Evolutionary conservation across 1,140 invertebrate genomes (phyloP).

Genomic region (Samia ricini): DNA sequence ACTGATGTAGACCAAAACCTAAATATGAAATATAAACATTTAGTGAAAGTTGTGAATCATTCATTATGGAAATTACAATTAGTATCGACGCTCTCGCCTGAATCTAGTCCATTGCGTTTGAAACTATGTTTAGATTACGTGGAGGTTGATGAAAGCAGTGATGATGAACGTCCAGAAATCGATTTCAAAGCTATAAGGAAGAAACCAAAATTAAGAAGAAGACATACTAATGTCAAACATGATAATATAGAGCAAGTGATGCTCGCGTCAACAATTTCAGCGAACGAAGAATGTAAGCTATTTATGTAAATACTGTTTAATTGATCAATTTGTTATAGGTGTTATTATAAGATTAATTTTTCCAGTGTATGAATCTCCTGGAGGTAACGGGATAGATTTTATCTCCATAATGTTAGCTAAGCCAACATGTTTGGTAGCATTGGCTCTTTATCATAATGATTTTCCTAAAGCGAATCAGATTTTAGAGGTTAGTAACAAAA

Average conservation of each 20-base stretch:
- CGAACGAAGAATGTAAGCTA: constrained; percentile 55
- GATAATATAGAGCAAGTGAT: constrained; percentile 52
- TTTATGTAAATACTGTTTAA: neutral
- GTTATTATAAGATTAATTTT: constrained; percentile 14
- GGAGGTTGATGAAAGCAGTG: constrained; percentile 66
- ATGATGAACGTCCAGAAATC: constrained; percentile 59
- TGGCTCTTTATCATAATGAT: constrained; percentile 71
- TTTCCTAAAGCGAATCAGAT: constrained; percentile 74
- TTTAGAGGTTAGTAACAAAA: constrained; percentile 62
- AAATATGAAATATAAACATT: constrained; percentile 41
- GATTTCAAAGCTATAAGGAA: constrained; percentile 48
- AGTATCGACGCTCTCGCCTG: constrained; percentile 67
- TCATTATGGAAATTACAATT: constrained; percentile 73
- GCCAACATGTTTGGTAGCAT: constrained; percentile 64
- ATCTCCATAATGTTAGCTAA: constrained; percentile 73
- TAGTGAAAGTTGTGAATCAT: constrained; percentile 65
- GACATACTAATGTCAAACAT: constrained; percentile 54
- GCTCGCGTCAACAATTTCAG: constrained; percentile 63
- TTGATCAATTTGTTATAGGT: constrained; percentile 5
- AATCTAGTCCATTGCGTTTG: constrained; percentile 51
- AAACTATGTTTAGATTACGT: constrained; percentile 70
- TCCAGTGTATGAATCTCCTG: constrained; percentile 41
- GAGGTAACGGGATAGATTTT: constrained; percentile 62
- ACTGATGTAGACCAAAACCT: constrained; percentile 36
- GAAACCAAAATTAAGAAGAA: constrained; percentile 58